Conservation (phyloP, 1,140 invertebrate species). For the Rhagoletis zephyria region DNA sequence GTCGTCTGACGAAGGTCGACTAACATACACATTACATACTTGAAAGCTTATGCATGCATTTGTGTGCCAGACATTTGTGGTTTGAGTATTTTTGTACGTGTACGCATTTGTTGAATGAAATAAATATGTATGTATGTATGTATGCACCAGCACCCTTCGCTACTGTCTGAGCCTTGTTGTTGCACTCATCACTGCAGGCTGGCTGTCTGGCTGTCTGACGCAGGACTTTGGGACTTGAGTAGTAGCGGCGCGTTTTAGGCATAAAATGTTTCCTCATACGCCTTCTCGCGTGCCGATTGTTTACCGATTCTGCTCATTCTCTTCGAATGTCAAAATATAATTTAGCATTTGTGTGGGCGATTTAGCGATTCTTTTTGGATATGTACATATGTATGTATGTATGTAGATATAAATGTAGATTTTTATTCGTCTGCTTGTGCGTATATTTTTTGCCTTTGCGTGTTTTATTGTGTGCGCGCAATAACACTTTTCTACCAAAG, state of each 20-base stretch:
- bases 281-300: background rate
- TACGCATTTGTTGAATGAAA: conserved; percentile 43
- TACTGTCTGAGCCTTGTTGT: conserved; percentile 2
- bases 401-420: too few relatives aligned
- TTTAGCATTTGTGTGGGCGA: conserved; percentile 42
- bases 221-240: conserved; percentile 38
- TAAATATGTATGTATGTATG: background rate
- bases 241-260: conserved; percentile 39
- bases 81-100: conserved; percentile 16
- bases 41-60: background rate
- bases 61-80: conserved; percentile 18
- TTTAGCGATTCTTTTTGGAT: background rate
- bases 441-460: background rate
- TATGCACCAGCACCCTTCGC: background rate
- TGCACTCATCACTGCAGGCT: conserved; percentile 18
- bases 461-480: background rate
- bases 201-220: conserved; percentile 29
- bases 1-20: background rate
- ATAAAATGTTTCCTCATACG: background rate
- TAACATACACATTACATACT: background rate
- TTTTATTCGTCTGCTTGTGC: background rate
- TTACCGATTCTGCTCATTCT: background rate
- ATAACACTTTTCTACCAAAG: background rate
- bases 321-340: conserved; percentile 39
- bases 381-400: background rate